Evolutionary conservation across 1,140 invertebrate species (phyloP), one percentile per base, ranked within the genome.

Genomic region (Trypoxylus dichotomus): DNA sequence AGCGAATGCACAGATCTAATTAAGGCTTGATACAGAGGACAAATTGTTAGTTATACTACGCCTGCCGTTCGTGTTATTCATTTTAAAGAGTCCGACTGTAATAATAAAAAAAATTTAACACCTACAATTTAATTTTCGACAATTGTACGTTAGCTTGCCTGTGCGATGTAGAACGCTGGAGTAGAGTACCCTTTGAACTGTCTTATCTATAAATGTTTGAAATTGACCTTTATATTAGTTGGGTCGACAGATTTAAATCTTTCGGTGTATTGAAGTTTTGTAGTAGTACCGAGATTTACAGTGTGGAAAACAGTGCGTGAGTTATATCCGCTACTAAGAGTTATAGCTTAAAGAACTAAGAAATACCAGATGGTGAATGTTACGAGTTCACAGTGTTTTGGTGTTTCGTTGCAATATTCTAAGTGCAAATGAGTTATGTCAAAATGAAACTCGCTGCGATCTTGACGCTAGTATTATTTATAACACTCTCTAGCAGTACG

Each of bases 1-100:
- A 13, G 8, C 43, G n/a, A 63, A 19, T 25, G 60, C 21, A 63
- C 19, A 24, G 60, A 63, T 27, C 60, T 63, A 63, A 63, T 63
- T 63, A 63, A 63, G 60, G 5, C 60, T 63, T 63, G 47, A 58
- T 58, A 25, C 60, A 19, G 60, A 27, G 5, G 60, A 63, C 60
- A 63, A 63, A 63, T 63, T 63, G 60, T 63, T 63, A 63, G 60
- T 63, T 63, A n/a, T n/a, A 63, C 60, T 25, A 24, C 3, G 60
- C 21, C 60, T 63, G 19, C 6, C 3, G 6, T 24, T 24, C 21
- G 19, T 19, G n/a, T 63, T 63, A 19, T 63, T 63, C 21, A 27
- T 27, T 63, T 63, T 63, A 63, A 24, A 63, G 47, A 63, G 60
- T 63, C 19, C 19, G 10, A 37, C 32, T 5, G 5, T 8, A 8